Evolutionary conservation across 2,113 vertebrate species (phyloP).

Genomic region (Ptilorrhoa leucosticta): DNA sequence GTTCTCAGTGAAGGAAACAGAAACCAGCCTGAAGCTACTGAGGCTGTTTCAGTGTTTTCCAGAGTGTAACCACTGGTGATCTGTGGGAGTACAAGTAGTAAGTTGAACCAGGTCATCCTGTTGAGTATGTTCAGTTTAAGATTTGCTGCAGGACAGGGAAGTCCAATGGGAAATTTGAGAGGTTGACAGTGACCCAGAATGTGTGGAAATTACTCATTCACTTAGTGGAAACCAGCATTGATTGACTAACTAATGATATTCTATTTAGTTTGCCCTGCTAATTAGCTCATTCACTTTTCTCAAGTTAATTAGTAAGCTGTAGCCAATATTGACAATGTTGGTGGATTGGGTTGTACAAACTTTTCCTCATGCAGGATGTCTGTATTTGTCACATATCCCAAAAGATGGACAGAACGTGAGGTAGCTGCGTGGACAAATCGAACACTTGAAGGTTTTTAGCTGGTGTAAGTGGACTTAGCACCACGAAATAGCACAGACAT

Average conservation of each 20-base stretch:
- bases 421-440: neutral
- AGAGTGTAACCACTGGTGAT: neutral
- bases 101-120: neutral
- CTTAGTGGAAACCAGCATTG: constrained; percentile 8
- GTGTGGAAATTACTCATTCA: neutral
- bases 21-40: neutral
- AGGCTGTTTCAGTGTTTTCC: neutral
- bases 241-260: constrained; percentile 45
- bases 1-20: neutral
- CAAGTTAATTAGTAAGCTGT: constrained; percentile 39
- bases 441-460: neutral
- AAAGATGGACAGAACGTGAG: neutral
- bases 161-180: neutral
- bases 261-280: constrained; percentile 40
- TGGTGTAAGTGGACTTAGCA: neutral
- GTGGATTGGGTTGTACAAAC: neutral
- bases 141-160: neutral
- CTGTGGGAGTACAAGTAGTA: neutral
- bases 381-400: neutral
- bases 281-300: constrained; percentile 36
- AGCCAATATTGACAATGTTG: constrained; percentile 37
- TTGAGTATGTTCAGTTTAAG: neutral
- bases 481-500: neutral
- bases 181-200: neutral
- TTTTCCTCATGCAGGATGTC: constrained; percentile 9